Conservation (phyloP, 37 sponge, comb jelly and placozoan species). For the Theonella swinhoei region DNA sequence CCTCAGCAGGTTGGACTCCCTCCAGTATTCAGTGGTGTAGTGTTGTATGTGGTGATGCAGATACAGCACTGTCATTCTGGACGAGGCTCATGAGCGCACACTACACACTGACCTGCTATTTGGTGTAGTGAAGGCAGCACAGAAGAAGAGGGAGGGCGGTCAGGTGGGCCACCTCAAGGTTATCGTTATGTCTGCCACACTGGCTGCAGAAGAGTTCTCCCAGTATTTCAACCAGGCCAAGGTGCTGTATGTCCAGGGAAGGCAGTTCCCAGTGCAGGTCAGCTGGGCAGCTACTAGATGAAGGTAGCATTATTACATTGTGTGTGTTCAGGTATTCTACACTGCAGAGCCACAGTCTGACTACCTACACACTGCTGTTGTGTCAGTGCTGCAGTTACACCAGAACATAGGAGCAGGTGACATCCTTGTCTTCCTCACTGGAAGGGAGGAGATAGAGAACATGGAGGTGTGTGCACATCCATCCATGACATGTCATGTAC, state of each 20-base stretch:
- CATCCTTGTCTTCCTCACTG: constrained; percentile 92
- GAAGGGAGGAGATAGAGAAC: constrained; percentile 92
- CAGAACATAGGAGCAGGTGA: constrained; percentile 52
- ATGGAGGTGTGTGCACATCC: background rate
- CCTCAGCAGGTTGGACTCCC: constrained; percentile 57
- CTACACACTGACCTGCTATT: constrained; percentile 95
- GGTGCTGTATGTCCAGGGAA: constrained; percentile 91
- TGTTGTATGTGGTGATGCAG: constrained; percentile 40
- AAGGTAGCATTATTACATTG: background rate
- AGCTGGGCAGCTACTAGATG: background rate
- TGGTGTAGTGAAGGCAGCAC: constrained; percentile 90
- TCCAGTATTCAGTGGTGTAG: background rate
- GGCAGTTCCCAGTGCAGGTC: constrained; percentile 85
- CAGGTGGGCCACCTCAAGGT: constrained; percentile 48
- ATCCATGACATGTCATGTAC: background rate
- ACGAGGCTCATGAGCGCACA: constrained; percentile 96
- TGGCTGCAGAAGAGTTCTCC: constrained; percentile 86
- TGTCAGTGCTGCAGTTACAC: constrained; percentile 89
- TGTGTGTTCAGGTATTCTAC: constrained; percentile 5
- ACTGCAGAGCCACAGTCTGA: constrained; percentile 79
- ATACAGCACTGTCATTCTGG: constrained; percentile 80
- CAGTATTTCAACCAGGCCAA: constrained; percentile 83
- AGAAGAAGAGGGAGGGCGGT: constrained; percentile 39
- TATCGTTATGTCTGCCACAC: constrained; percentile 94
- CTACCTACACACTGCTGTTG: constrained; percentile 81